A percentile compares a stretch with the other conserved stretches of the same genome.
Conservation (phyloP, 1,140 invertebrate species). For the Zaprionus ornatus region DNA sequence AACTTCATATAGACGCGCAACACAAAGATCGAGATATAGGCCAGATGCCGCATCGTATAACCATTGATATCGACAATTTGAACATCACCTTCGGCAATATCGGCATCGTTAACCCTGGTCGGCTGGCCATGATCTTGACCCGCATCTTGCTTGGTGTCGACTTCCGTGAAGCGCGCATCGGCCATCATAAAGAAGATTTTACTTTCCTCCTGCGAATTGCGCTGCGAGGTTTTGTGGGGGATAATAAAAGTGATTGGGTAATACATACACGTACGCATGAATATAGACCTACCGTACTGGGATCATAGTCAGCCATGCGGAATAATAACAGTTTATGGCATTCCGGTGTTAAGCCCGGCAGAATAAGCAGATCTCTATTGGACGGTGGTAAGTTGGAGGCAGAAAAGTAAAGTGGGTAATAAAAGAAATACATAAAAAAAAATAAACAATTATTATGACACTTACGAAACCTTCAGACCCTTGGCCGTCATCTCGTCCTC, state of each 20-base stretch:
- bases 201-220: conserved; percentile 87
- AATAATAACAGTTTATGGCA: conserved; percentile 84
- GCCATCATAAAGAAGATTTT: conserved; percentile 88
- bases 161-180: conserved; percentile 86
- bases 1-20: conserved; percentile 82
- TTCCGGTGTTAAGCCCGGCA: conserved; percentile 85
- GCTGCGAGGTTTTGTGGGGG: conserved; percentile 73
- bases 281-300: conserved; percentile 50
- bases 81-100: conserved; percentile 86
- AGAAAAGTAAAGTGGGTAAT: background rate
- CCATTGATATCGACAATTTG: conserved; percentile 88
- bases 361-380: conserved; percentile 86
- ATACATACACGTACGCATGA: conserved; percentile 1
- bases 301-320: conserved; percentile 65
- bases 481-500: conserved; percentile 85
- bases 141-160: conserved; percentile 38
- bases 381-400: background rate
- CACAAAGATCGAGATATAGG: conserved; percentile 86
- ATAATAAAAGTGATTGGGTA: background rate
- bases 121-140: background rate
- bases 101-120: conserved; percentile 19
- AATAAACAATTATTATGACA: background rate
- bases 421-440: background rate
- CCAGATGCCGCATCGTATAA: conserved; percentile 86
- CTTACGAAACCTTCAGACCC: conserved; percentile 85